Percentiles rank a stretch among this genome's conserved stretches.
phyloP scores from a whole-genome alignment of 2,888 invertebrate species.

The Cetonia aurata region DNA sequence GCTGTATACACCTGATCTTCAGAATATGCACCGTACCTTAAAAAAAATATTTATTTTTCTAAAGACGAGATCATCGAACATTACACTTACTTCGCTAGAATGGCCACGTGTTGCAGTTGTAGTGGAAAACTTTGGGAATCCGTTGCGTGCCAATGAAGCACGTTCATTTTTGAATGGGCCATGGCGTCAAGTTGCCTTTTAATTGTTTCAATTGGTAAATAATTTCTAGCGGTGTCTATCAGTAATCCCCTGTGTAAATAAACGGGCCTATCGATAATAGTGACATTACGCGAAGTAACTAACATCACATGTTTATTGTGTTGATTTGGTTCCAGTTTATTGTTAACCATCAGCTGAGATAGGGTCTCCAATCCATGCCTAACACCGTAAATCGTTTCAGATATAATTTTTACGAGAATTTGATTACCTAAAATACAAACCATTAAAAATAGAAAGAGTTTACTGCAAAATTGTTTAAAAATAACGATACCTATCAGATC shows the following conservation, averaged over 20 bases:
- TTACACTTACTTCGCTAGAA: constrained; percentile 74
- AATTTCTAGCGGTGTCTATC: constrained; percentile 92
- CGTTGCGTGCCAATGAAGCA: constrained; percentile 92
- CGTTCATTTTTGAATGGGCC: constrained; percentile 90
- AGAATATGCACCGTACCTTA: constrained; percentile 82
- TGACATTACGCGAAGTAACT: constrained; percentile 73
- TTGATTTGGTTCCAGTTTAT: constrained; percentile 51
- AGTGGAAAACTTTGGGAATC: constrained; percentile 95
- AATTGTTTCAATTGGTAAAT: constrained; percentile 78
- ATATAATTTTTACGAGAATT: constrained; percentile 70
- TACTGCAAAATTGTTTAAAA: not conserved
- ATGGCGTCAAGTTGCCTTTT: constrained; percentile 85
- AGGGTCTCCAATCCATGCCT: constrained; percentile 84
- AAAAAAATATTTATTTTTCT: constrained; percentile 42
- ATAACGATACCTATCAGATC: too few species aligned
- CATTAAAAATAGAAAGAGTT: constrained; percentile 35
- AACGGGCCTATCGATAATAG: constrained; percentile 82
- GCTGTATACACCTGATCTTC: constrained; percentile 76
- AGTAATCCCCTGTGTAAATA: constrained; percentile 89
- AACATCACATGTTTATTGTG: constrained; percentile 67
- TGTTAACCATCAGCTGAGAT: constrained; percentile 74
- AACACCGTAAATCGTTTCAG: constrained; percentile 78
- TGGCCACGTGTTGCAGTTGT: constrained; percentile 79
- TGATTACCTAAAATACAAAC: constrained; percentile 65
- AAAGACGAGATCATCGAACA: not conserved